Percentiles rank a stretch among this genome's conserved stretches.
Conservation (phyloP, 2,888 invertebrate species). For the Nemurella pictetii region DNA sequence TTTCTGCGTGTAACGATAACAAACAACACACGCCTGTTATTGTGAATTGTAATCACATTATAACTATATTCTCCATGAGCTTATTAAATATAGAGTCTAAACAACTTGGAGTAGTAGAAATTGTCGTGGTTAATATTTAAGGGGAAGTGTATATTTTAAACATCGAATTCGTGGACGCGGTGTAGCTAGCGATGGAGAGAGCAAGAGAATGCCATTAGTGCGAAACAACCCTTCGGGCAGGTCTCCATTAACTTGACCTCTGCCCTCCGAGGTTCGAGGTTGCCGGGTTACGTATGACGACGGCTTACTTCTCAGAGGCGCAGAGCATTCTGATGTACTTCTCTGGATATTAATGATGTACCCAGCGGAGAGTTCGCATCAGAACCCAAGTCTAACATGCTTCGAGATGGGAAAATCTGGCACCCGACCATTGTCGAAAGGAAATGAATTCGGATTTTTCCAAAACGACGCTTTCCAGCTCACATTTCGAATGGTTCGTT, state of each 20-base stretch:
- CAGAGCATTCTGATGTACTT: background rate
- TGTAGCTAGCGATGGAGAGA: background rate
- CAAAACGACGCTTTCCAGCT: background rate
- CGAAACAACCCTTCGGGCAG: background rate
- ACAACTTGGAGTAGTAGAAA: background rate
- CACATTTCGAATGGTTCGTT: background rate
- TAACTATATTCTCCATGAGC: background rate
- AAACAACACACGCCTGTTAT: background rate
- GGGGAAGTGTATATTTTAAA: background rate
- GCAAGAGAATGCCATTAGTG: background rate
- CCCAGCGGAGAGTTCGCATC: background rate
- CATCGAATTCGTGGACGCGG: background rate
- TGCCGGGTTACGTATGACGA: background rate
- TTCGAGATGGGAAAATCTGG: background rate
- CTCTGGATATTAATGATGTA: background rate
- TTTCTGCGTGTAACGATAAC: background rate
- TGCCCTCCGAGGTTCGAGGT: background rate
- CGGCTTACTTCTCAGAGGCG: background rate
- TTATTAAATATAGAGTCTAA: background rate
- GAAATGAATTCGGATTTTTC: background rate
- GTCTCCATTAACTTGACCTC: background rate
- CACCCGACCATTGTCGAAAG: background rate
- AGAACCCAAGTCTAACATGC: background rate
- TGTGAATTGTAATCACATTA: background rate
- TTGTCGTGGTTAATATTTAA: background rate